These are phyloP conservation scores for Channa maculata DNA, from an alignment of 2,113 vertebrate genomes.

Conservation along the genomic window DNA sequence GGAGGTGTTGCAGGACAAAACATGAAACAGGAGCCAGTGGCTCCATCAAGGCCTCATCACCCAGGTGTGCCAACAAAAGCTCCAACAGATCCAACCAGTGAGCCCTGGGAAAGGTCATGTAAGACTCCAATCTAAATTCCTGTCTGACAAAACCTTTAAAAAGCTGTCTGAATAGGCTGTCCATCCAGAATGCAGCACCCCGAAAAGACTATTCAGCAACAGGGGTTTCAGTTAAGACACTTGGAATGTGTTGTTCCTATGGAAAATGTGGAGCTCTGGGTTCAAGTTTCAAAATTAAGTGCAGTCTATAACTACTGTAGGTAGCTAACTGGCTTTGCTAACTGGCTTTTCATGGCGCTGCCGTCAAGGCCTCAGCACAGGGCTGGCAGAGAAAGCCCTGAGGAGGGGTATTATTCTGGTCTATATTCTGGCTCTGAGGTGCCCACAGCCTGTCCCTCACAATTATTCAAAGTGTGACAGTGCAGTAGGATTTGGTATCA, in stretches of 20 bases:
- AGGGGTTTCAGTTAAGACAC: conserved; percentile 62
- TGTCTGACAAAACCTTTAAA: conserved; percentile 74
- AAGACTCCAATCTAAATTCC: conserved; percentile 83
- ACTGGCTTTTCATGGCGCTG: conserved; percentile 70
- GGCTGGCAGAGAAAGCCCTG: conserved; percentile 62
- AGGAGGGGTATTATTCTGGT: conserved; percentile 68
- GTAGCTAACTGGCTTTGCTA: conserved; percentile 72
- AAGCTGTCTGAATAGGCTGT: conserved; percentile 66
- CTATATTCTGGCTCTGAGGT: conserved; percentile 64
- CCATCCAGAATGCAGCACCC: conserved; percentile 51
- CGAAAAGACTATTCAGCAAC: conserved; percentile 57
- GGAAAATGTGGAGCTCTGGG: conserved; percentile 56
- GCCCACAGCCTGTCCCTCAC: conserved; percentile 68
- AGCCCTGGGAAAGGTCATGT: conserved; percentile 80
- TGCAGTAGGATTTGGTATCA: conserved; percentile 73
- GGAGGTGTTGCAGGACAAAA: conserved; percentile 43
- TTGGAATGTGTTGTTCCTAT: conserved; percentile 65
- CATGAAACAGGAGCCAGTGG: conserved; percentile 74
- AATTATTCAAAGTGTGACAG: conserved; percentile 72
- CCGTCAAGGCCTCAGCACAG: conserved; percentile 37
- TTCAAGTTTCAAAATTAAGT: conserved; percentile 71
- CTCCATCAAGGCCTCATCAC: conserved; percentile 73
- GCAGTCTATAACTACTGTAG: conserved; percentile 53
- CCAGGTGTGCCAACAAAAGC: conserved; percentile 86
- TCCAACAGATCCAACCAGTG: conserved; percentile 73